A percentile compares a stretch with the other conserved stretches of the same genome.
phyloP scores from a whole-genome alignment of 35 echinoderm and acorn worm genomes.

The Anneissia japonica region DNA sequence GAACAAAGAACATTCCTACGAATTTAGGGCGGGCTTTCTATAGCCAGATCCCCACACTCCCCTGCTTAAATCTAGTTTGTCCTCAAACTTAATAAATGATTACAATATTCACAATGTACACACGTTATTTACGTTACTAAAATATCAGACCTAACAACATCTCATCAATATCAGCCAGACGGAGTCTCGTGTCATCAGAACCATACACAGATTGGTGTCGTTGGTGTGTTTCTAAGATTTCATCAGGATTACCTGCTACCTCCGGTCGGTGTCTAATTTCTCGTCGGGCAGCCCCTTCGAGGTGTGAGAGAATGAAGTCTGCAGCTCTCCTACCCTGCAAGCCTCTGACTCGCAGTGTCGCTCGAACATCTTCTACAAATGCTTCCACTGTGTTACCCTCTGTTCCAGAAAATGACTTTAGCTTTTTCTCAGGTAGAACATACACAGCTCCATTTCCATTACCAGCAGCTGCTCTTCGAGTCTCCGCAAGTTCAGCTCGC shows the following conservation, averaged over 20 bases:
- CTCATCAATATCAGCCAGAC: too few species aligned
- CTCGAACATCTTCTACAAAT: slow-evolving; percentile 25
- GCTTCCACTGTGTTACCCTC: slow-evolving; percentile 3
- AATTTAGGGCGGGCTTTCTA: too few species aligned
- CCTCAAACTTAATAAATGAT: too few species aligned
- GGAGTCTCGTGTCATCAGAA: too few species aligned
- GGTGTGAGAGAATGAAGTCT: slow-evolving; percentile 34
- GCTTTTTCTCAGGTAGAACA: not conserved
- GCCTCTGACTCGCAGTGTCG: slow-evolving; percentile 19
- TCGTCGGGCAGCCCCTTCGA: slow-evolving; percentile 38
- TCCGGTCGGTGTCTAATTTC: slow-evolving; percentile 37
- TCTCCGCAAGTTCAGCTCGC: too few species aligned
- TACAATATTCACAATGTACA: too few species aligned
- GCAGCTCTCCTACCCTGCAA: slow-evolving; percentile 1
- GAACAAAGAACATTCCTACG: too few species aligned
- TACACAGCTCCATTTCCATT: not conserved
- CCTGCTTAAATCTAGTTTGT: too few species aligned
- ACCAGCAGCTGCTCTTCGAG: not conserved
- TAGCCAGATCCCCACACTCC: too few species aligned
- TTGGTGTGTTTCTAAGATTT: slow-evolving; percentile 7
- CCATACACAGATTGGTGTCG: too few species aligned
- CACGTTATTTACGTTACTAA: too few species aligned
- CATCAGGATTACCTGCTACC: not conserved
- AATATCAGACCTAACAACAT: too few species aligned
- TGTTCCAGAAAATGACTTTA: not conserved